A percentile compares a stretch with the other conserved stretches of the same genome.
Conservation (phyloP, 2,888 invertebrate species). For the Carabus problematicus region DNA sequence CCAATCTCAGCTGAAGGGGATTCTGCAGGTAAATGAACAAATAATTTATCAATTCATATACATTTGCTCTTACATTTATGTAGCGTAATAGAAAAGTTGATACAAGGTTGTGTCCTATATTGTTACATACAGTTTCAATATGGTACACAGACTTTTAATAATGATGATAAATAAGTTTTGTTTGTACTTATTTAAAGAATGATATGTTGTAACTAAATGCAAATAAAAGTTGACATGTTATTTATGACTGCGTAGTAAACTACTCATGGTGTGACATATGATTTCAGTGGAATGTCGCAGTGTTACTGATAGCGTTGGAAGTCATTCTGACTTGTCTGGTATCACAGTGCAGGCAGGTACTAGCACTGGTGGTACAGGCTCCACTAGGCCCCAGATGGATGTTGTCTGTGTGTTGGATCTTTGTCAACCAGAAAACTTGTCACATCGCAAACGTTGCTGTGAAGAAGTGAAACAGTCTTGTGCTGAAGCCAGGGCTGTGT, state of each 20-base stretch:
- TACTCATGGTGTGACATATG: constrained; percentile 3
- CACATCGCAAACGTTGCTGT: constrained; percentile 79
- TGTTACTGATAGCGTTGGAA: constrained; percentile 68
- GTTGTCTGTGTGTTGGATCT: constrained; percentile 88
- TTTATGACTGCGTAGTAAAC: too few species aligned
- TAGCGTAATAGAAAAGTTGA: not conserved
- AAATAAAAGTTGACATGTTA: too few species aligned
- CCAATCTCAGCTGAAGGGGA: constrained; percentile 35
- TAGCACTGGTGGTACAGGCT: constrained; percentile 49
- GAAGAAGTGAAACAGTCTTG: constrained; percentile 87
- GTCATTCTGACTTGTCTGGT: constrained; percentile 68
- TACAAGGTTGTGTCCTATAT: too few species aligned
- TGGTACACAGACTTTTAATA: too few species aligned
- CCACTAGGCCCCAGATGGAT: constrained; percentile 77
- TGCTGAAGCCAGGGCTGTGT: constrained; percentile 77
- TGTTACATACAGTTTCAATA: too few species aligned
- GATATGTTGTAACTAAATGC: too few species aligned
- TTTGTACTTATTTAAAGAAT: too few species aligned
- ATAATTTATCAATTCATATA: not conserved
- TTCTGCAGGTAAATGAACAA: constrained; percentile 20
- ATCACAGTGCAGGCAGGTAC: constrained; percentile 58
- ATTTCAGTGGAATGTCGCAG: constrained; percentile 56
- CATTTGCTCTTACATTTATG: not conserved
- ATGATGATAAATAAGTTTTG: too few species aligned
- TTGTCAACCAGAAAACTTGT: constrained; percentile 71